Evolutionary conservation across 2,797 vertebrate genomes (phyloP).

Genomic region (Neosilurus hyrtlii): DNA sequence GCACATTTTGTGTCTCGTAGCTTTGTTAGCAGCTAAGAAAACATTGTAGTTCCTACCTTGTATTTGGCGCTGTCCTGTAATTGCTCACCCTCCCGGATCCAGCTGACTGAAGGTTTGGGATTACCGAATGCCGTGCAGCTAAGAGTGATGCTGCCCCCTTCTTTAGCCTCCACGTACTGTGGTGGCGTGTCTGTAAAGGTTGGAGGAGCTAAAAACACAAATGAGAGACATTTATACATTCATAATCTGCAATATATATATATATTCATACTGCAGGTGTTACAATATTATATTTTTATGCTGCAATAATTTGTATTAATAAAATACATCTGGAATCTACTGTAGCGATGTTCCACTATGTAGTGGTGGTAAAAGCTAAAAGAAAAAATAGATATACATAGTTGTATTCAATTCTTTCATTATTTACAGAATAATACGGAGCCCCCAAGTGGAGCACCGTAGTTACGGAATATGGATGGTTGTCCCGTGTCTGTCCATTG

Average conservation of each 20-base stretch:
- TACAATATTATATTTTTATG: no score
- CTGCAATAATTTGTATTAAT: no score
- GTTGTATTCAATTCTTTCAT: no score
- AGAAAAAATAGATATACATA: no score
- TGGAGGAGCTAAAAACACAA: conserved; percentile 83
- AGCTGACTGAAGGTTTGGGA: conserved; percentile 95
- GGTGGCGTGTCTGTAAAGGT: conserved; percentile 94
- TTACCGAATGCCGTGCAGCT: conserved; percentile 96
- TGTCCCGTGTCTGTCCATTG: no score
- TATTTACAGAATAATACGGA: no score
- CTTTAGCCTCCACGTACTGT: conserved; percentile 95
- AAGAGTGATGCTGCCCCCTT: conserved; percentile 88
- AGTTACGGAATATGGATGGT: no score
- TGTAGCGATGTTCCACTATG: no score
- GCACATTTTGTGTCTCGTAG: not conserved
- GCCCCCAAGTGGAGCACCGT: no score
- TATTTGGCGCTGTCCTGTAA: conserved; percentile 50
- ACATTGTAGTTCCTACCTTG: conserved; percentile 37
- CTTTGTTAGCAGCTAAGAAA: not conserved
- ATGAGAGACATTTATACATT: not conserved
- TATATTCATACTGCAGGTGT: no score
- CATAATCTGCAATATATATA: not conserved
- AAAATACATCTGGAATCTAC: no score
- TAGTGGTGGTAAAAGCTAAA: no score
- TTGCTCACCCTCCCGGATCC: conserved; percentile 90